These are phyloP conservation scores for Myoxocephalus aenaeus DNA, from an alignment of 2,797 vertebrate species.

Conservation along the genomic window DNA sequence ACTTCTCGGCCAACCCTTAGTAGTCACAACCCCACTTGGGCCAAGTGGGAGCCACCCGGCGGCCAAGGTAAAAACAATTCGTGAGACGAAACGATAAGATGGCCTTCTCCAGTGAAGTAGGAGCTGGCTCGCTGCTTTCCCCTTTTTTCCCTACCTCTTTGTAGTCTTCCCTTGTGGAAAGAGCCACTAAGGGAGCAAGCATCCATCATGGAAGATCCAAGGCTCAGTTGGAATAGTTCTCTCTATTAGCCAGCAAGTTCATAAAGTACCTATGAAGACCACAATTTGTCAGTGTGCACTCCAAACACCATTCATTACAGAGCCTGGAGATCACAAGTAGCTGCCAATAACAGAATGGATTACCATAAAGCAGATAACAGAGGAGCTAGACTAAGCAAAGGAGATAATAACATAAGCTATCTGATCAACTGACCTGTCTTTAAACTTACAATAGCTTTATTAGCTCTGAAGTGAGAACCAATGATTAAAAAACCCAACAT, in stretches of 20 bases:
- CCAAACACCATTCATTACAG: conserved; percentile 25
- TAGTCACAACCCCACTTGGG: conserved; percentile 68
- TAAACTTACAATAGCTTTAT: conserved; percentile 35
- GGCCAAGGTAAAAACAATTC: conserved; percentile 78
- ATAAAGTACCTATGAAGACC: conserved; percentile 55
- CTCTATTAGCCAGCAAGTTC: conserved; percentile 47
- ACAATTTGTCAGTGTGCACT: conserved; percentile 44
- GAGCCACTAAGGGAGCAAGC: conserved; percentile 43
- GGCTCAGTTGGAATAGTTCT: conserved; percentile 38
- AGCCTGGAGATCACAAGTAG: conserved; percentile 13
- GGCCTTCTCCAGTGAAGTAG: conserved; percentile 55
- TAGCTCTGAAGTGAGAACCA: conserved; percentile 44
- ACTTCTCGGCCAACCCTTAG: conserved; percentile 76
- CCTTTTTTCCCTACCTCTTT: conserved; percentile 31
- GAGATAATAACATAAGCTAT: conserved; percentile 3
- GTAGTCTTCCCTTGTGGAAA: conserved; percentile 33
- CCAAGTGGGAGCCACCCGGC: conserved; percentile 65
- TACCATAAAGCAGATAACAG: conserved; percentile 16
- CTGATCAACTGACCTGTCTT: conserved; percentile 26
- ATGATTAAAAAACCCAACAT: conserved; percentile 30
- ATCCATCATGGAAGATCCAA: conserved; percentile 52
- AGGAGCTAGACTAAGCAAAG: neutral
- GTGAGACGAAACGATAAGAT: conserved; percentile 62
- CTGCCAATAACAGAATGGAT: neutral
- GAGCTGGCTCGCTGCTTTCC: conserved; percentile 30